Percentiles rank a stretch among this genome's conserved stretches.
Conservation (phyloP, 2,797 vertebrate species). For the Myiotriccus ornatus region DNA sequence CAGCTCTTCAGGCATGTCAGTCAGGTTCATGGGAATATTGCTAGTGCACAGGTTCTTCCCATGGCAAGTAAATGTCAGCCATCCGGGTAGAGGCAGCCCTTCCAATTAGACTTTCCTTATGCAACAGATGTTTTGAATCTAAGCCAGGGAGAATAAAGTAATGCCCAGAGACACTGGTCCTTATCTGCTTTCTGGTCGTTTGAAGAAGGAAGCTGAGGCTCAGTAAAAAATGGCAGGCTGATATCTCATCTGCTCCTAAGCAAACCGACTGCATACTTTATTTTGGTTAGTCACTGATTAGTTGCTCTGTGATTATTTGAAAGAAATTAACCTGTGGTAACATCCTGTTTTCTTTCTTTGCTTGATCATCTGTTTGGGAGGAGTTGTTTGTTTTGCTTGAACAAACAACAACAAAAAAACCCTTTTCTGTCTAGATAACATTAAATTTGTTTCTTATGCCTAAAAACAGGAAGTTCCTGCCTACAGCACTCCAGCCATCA, state of each 20-base stretch:
- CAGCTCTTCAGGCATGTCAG: neutral
- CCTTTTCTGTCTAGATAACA: neutral
- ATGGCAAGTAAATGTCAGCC: slow-evolving; percentile 21
- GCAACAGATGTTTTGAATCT: slow-evolving; percentile 24
- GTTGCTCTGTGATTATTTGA: neutral
- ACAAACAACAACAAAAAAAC: neutral
- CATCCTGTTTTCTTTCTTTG: neutral
- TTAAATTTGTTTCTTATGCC: neutral
- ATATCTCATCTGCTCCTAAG: neutral
- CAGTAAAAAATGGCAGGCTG: neutral
- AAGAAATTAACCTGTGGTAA: neutral
- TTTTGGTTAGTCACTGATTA: neutral
- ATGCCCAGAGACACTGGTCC: neutral
- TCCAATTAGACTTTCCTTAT: neutral
- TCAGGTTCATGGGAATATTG: slow-evolving; percentile 20
- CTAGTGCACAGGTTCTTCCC: slow-evolving; percentile 49
- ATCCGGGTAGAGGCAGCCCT: neutral
- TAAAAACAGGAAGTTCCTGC: neutral
- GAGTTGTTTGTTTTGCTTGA: neutral
- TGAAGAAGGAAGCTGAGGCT: neutral
- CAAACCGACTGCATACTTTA: neutral
- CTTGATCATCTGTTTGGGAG: neutral
- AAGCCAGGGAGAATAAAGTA: neutral
- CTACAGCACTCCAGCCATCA: neutral
- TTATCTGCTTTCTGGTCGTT: neutral